Evolutionary conservation across 2,797 vertebrate genomes (phyloP).

Genomic region (Monodelphis domestica): DNA sequence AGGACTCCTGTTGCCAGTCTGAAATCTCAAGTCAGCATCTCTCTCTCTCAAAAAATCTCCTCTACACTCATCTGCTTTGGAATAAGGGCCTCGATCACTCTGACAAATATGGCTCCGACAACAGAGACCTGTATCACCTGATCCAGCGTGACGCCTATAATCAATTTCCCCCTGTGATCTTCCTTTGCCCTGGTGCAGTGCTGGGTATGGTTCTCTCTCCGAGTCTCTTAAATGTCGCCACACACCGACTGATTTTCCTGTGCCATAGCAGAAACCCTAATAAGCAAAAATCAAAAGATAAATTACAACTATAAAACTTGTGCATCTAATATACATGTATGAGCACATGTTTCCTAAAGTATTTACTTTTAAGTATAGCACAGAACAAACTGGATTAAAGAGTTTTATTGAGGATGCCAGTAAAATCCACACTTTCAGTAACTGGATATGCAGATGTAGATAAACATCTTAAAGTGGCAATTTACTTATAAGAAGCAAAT

Average conservation of each 20-base stretch:
- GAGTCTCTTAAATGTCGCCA: slow-evolving; percentile 73
- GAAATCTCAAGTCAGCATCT: slow-evolving; percentile 30
- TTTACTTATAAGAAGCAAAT: slow-evolving; percentile 19
- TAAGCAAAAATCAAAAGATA: neutral
- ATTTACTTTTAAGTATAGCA: neutral
- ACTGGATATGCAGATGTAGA: neutral
- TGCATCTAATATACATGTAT: neutral
- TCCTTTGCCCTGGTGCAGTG: slow-evolving; percentile 58
- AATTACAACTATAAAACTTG: neutral
- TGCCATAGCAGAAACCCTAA: slow-evolving; percentile 85
- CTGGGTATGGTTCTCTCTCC: slow-evolving; percentile 47
- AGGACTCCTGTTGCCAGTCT: slow-evolving; percentile 61
- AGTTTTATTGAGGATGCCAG: slow-evolving; percentile 12
- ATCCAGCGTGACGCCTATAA: slow-evolving; percentile 27
- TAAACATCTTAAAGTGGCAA: neutral
- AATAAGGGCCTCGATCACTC: slow-evolving; percentile 26
- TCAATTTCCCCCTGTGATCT: slow-evolving; percentile 40
- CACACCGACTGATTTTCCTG: slow-evolving; percentile 80
- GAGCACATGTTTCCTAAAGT: neutral
- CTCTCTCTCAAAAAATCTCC: slow-evolving; percentile 72
- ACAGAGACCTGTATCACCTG: slow-evolving; percentile 52
- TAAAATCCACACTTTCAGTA: slow-evolving; percentile 19
- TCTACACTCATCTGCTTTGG: slow-evolving; percentile 73
- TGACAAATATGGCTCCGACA: neutral
- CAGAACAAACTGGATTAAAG: neutral